Evolutionary conservation across 2,888 invertebrate genomes (phyloP).

Genomic region (Polydrusus tereticollis): DNA sequence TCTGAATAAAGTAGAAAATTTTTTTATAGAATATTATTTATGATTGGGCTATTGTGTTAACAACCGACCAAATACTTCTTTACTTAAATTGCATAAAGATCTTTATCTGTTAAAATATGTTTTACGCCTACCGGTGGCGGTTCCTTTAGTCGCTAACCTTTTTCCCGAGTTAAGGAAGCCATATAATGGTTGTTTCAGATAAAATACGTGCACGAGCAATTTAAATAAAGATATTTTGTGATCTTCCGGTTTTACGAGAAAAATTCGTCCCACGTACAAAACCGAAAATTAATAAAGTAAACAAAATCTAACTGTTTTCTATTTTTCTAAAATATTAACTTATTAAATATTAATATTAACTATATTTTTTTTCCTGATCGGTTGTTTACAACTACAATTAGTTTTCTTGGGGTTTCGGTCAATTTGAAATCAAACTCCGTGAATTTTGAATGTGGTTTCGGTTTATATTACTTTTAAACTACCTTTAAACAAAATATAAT

Average conservation of each 20-base stretch:
- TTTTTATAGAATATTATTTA: not conserved
- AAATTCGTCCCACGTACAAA: not conserved
- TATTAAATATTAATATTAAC: too few relatives aligned
- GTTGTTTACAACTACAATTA: too few relatives aligned
- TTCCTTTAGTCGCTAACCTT: slow-evolving; percentile 11
- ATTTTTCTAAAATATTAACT: too few relatives aligned
- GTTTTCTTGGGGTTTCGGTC: too few relatives aligned
- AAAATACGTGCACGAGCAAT: slow-evolving; percentile 13
- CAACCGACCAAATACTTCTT: not conserved
- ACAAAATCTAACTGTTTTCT: too few relatives aligned
- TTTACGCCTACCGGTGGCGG: slow-evolving; percentile 31
- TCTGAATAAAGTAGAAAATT: not conserved
- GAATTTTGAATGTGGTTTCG: too few relatives aligned
- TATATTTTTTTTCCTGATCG: too few relatives aligned
- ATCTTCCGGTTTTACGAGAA: slow-evolving; percentile 18
- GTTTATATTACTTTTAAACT: too few relatives aligned
- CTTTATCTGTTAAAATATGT: slow-evolving; percentile 14
- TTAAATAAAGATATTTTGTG: slow-evolving; percentile 19
- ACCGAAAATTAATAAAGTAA: too few relatives aligned
- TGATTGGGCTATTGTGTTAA: too few relatives aligned
- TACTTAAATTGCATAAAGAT: slow-evolving; percentile 22
- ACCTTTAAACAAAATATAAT: too few relatives aligned
- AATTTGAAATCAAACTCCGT: too few relatives aligned
- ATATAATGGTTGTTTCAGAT: slow-evolving; percentile 10
- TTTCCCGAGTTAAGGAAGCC: not conserved